These are phyloP conservation scores for Leptobrachium leishanense DNA, from an alignment of 2,113 vertebrate species.

Conservation along the genomic window DNA sequence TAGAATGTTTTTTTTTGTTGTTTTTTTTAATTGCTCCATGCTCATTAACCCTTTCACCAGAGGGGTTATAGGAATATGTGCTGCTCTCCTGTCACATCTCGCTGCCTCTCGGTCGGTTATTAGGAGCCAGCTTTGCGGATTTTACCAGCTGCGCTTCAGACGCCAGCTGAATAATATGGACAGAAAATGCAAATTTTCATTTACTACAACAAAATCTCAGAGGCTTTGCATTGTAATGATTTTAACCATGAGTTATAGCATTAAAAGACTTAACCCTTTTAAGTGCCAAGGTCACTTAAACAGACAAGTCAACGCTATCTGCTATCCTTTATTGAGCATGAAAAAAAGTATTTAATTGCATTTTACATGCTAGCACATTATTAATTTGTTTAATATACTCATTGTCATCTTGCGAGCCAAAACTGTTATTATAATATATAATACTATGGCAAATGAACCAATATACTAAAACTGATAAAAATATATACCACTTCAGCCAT, in stretches of 20 bases:
- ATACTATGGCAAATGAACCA: too few relatives aligned
- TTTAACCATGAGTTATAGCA: not conserved
- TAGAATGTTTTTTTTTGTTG: not conserved
- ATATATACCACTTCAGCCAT: too few relatives aligned
- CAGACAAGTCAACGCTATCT: too few relatives aligned
- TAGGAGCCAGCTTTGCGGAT: not conserved
- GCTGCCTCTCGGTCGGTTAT: not conserved
- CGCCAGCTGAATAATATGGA: not conserved
- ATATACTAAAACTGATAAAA: too few relatives aligned
- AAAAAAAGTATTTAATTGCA: too few relatives aligned
- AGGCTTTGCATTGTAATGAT: not conserved
- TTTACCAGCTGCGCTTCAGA: slow-evolving; percentile 1
- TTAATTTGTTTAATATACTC: too few relatives aligned
- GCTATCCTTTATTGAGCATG: too few relatives aligned
- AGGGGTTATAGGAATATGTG: not conserved
- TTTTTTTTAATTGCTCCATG: not conserved
- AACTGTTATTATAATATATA: too few relatives aligned
- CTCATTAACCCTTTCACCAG: slow-evolving; percentile 13
- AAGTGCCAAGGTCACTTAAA: too few relatives aligned
- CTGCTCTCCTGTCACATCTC: not conserved
- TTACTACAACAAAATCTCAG: not conserved
- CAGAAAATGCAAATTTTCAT: slow-evolving; percentile 1
- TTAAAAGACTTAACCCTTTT: not conserved
- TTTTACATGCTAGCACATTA: too few relatives aligned
- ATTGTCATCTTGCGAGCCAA: too few relatives aligned